Percentiles rank a stretch among this genome's conserved stretches.
Evolutionary conservation across 2,888 invertebrate species (phyloP).

Genomic region (Iselma pallidipennis): DNA sequence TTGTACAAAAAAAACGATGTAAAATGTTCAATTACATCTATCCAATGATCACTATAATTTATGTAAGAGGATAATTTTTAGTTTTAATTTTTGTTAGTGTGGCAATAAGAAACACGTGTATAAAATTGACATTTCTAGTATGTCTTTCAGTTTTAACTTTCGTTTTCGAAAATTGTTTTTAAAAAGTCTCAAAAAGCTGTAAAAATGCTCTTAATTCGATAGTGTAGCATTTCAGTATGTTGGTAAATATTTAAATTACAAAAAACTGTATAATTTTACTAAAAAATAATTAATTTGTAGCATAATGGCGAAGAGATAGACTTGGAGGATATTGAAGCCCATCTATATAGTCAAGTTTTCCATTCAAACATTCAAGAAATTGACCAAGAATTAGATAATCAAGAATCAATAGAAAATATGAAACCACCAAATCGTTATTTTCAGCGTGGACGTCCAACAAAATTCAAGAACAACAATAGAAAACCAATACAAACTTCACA

Average conservation of each 20-base stretch:
- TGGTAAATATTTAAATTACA: background rate
- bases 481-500: background rate
- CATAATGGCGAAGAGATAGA: slow-evolving; percentile 33
- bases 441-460: background rate
- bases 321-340: slow-evolving; percentile 48
- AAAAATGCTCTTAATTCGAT: no score
- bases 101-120: slow-evolving; percentile 16
- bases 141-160: no score
- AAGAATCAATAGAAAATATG: background rate
- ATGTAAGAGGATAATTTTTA: no score
- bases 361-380: slow-evolving; percentile 35
- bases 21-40: no score
- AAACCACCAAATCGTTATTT: background rate
- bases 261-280: background rate
- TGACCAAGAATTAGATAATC: slow-evolving; percentile 6
- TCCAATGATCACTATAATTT: no score
- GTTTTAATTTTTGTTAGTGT: background rate
- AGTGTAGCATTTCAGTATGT: background rate
- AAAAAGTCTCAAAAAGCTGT: no score
- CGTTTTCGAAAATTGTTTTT: no score
- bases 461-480: background rate
- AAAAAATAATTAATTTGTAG: background rate
- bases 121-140: slow-evolving; percentile 1
- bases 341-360: slow-evolving; percentile 49
- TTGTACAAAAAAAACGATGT: no score